Percentiles rank a stretch among this genome's conserved stretches.
Evolutionary conservation across 2,888 invertebrate genomes (phyloP).

Genomic region (Eurytoma californica): DNA sequence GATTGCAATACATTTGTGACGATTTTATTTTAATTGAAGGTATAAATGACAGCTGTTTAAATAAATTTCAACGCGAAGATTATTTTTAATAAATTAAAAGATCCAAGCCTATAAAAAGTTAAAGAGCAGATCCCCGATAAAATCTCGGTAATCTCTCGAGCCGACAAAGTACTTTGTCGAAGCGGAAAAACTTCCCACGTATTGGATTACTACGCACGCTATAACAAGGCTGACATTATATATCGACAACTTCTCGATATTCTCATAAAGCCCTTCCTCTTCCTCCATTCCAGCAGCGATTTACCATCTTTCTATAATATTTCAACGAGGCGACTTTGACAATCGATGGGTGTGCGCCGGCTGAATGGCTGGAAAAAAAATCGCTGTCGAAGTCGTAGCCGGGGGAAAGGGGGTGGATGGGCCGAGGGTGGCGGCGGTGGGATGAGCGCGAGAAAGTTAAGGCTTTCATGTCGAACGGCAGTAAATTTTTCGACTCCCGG

Average conservation of each 20-base stretch:
- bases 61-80: too few relatives aligned
- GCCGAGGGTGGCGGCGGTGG: constrained; percentile 15
- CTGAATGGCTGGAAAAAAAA: constrained; percentile 21
- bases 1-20: too few relatives aligned
- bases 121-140: too few relatives aligned
- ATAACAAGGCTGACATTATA: too few relatives aligned
- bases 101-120: too few relatives aligned
- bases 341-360: constrained; percentile 11
- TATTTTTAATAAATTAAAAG: too few relatives aligned
- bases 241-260: constrained; percentile 16
- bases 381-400: constrained; percentile 6
- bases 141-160: neutral
- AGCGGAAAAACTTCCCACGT: constrained; percentile 10
- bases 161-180: neutral
- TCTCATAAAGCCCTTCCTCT: neutral
- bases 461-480: constrained; percentile 65
- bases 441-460: constrained; percentile 56
- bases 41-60: too few relatives aligned
- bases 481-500: constrained; percentile 66
- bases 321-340: neutral
- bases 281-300: neutral
- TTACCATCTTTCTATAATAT: neutral
- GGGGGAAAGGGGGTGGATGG: constrained; percentile 20
- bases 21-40: too few relatives aligned
- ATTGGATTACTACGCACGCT: constrained; percentile 4